Evolutionary conservation across 2,797 vertebrate genomes (phyloP).

Genomic region (Chaetodon trifasciatus): DNA sequence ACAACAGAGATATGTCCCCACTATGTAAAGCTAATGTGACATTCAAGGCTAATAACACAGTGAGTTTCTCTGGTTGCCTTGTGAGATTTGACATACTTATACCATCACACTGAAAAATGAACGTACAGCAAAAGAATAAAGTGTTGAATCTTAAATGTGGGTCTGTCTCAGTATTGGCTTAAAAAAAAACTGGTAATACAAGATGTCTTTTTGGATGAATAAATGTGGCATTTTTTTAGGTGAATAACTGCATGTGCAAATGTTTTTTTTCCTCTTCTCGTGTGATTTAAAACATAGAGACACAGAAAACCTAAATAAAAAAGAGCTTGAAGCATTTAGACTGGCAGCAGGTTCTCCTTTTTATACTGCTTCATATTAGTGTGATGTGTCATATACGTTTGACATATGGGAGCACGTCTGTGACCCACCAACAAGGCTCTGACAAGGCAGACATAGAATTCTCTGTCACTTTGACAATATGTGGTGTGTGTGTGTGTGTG

Average conservation of each 20-base stretch:
- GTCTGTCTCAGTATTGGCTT: background rate
- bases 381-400: constrained; percentile 35
- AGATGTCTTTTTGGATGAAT: background rate
- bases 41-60: background rate
- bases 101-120: background rate
- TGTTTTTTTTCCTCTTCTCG: background rate
- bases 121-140: background rate
- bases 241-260: background rate
- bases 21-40: constrained; percentile 1
- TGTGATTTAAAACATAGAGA: background rate
- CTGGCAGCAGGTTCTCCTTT: constrained; percentile 11
- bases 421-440: constrained; percentile 47
- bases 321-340: background rate
- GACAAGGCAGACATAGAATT: constrained; percentile 53
- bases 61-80: constrained; percentile 11
- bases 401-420: constrained; percentile 31
- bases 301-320: background rate
- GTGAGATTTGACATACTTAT: constrained; percentile 5
- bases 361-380: constrained; percentile 45
- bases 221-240: background rate
- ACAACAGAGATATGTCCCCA: constrained; percentile 3
- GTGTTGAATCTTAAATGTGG: background rate
- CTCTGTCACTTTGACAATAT: constrained; percentile 53
- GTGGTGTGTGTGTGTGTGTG: constrained; percentile 11
- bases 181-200: background rate